Base-by-base conservation (phyloP, 1,140 invertebrate genomes). In the Drosophila sulfurigaster region DNA sequence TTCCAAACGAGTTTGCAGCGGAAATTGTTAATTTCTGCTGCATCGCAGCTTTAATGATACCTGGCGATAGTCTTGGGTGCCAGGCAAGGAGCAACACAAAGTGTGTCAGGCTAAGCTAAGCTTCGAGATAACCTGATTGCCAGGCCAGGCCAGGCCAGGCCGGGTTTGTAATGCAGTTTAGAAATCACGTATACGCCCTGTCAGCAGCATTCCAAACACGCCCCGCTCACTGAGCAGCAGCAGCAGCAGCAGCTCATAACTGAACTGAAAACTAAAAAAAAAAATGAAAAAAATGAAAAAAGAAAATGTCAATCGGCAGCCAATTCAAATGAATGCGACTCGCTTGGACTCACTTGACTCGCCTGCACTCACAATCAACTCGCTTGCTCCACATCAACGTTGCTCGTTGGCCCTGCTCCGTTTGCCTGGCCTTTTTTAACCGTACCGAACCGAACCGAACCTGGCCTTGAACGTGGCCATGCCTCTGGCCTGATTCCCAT, bases 1-100 rank as follows among this genome's bases (percentile, higher is more conserved):
- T 71, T 57, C 28, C 28, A 67, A 78, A 78, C 75, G 15, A 49
- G 75, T 78, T 78, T 78, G 64, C 71, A 69, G 41, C 75, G 71
- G 75, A 78, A 75, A 75, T 69, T 60, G 65, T 74, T 75, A 74
- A 78, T 73, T 57, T 63, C 58, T 58, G 16, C 20, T 20, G 15
- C 35, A 38, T 43, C 58, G 15, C n/a, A 54, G 46, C 64, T 63
- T 67, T 75, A 65, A 69, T 64, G 25, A 59, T 69, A 59, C 49
- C 28, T 13, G 28, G 11, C 41, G 5, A 16, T 6, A 20, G 38
- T 20, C 2, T 7, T 25, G 0, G 30, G n/a, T 30, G 28, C 35
- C 15, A 5, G 11, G 5, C 54, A 11, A 59, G 57, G 10, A 25
- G 16, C 38, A 10, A 10, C 35, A n/a, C 43, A 30, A 62, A 64